Percentiles rank a stretch among this genome's conserved stretches.
Evolutionary conservation across 2,888 invertebrate genomes (phyloP).

Genomic region (Stenichneumon culpator): DNA sequence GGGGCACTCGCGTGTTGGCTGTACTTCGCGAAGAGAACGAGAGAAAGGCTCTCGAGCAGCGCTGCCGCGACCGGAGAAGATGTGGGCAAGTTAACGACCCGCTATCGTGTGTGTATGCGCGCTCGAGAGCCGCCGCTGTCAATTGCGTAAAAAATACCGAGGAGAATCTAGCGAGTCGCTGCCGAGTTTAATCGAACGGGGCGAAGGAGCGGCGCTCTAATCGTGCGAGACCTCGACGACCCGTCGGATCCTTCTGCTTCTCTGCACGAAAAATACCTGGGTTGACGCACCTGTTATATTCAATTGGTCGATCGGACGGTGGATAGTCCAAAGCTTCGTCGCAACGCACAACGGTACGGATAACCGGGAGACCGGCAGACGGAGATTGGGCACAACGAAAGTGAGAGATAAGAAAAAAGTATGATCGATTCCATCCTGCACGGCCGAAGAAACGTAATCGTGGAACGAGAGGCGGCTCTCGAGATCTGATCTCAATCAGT

Average conservation of each 20-base stretch:
- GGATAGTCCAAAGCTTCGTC: neutral
- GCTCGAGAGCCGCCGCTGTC: slow-evolving; percentile 46
- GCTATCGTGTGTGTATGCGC: slow-evolving; percentile 76
- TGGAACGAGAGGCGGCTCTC: neutral
- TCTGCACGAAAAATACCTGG: neutral
- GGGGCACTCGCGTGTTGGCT: slow-evolving; percentile 45
- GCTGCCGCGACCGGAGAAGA: slow-evolving; percentile 66
- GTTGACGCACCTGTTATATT: slow-evolving; percentile 39
- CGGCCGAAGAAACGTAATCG: slow-evolving; percentile 30
- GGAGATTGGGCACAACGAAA: neutral
- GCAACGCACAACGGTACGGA: neutral
- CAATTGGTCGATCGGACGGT: slow-evolving; percentile 19
- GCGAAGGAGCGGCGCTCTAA: slow-evolving; percentile 45
- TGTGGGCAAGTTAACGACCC: slow-evolving; percentile 82
- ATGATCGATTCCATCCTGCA: neutral
- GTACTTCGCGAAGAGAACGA: slow-evolving; percentile 67
- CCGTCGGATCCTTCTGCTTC: slow-evolving; percentile 48
- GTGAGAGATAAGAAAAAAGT: slow-evolving; percentile 3
- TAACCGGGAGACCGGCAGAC: slow-evolving; percentile 6
- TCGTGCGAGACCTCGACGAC: slow-evolving; percentile 49
- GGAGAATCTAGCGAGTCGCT: slow-evolving; percentile 45
- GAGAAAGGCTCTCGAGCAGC: slow-evolving; percentile 75
- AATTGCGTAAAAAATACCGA: slow-evolving; percentile 35
- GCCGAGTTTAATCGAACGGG: slow-evolving; percentile 38
- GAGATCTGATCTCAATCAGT: slow-evolving; percentile 31